These are phyloP conservation scores for Papilio gigon DNA, from an alignment of 2,888 invertebrate species.

Conservation along the genomic window DNA sequence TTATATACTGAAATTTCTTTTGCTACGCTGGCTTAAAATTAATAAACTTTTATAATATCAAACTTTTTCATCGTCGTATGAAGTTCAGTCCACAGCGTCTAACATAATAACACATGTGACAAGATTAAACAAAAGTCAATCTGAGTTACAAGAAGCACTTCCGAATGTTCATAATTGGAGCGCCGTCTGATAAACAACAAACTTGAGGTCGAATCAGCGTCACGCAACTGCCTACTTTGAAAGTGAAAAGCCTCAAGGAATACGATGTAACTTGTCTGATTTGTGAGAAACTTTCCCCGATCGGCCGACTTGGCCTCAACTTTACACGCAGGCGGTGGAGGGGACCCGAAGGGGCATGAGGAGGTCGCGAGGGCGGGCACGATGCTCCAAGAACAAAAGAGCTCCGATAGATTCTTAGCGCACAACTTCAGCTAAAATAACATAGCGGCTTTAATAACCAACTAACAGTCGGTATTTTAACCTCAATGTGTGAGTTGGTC, in stretches of 20 bases:
- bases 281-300: constrained; percentile 68
- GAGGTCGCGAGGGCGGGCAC: constrained; percentile 59
- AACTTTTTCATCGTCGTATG: constrained; percentile 34
- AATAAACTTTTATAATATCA: not conserved
- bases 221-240: constrained; percentile 68
- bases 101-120: constrained; percentile 6
- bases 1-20: too few species aligned
- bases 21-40: too few species aligned
- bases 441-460: constrained; percentile 43
- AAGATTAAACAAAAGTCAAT: constrained; percentile 23
- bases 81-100: constrained; percentile 17
- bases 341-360: constrained; percentile 43
- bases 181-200: constrained; percentile 66
- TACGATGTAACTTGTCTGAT: constrained; percentile 75
- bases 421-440: constrained; percentile 61
- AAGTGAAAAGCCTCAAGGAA: constrained; percentile 71
- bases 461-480: constrained; percentile 50
- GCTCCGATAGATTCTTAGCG: constrained; percentile 61
- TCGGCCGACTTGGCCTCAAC: constrained; percentile 66
- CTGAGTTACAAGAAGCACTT: constrained; percentile 39
- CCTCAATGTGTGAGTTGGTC: constrained; percentile 32
- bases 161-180: constrained; percentile 60
- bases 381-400: constrained; percentile 72
- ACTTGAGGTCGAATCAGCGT: constrained; percentile 69
- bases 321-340: constrained; percentile 64